phyloP scores from a whole-genome alignment of 2,797 vertebrate genomes.

The Acipenser transmontanus region DNA sequence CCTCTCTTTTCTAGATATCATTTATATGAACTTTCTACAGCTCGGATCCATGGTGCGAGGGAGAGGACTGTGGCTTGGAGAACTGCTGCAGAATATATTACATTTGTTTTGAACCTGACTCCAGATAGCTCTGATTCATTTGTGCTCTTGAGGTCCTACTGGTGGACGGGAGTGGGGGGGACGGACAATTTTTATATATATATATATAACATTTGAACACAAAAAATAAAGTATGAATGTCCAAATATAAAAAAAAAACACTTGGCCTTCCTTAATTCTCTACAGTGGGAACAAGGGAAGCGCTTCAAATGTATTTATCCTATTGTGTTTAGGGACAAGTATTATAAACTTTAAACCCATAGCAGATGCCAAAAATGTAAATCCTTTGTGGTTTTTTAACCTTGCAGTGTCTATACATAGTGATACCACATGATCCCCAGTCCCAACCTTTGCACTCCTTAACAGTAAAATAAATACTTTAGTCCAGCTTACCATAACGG shows the following conservation, averaged over 20 bases:
- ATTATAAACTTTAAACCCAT: slow-evolving; percentile 1
- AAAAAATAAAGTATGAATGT: no score
- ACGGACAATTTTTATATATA: no score
- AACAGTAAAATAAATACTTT: slow-evolving; percentile 15
- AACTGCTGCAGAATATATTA: neutral
- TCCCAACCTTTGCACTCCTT: slow-evolving; percentile 9
- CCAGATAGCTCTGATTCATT: no score
- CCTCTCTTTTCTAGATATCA: slow-evolving; percentile 5
- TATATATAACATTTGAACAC: no score
- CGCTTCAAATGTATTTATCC: slow-evolving; percentile 1
- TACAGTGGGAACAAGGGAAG: slow-evolving; percentile 1
- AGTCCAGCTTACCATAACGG: slow-evolving; percentile 7
- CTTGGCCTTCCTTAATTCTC: neutral
- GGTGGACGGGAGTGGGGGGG: no score
- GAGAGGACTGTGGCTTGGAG: neutral
- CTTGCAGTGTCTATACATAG: neutral
- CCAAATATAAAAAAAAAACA: neutral
- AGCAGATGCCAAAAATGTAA: neutral
- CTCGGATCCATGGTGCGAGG: slow-evolving; percentile 6
- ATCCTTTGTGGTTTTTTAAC: slow-evolving; percentile 2
- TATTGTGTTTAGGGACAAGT: slow-evolving; percentile 2
- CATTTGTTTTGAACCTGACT: no score
- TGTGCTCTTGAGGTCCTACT: no score
- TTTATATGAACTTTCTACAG: slow-evolving; percentile 8
- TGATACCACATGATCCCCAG: neutral